phyloP scores from a whole-genome alignment of 2,113 vertebrate genomes.

The Polyodon spathula region DNA sequence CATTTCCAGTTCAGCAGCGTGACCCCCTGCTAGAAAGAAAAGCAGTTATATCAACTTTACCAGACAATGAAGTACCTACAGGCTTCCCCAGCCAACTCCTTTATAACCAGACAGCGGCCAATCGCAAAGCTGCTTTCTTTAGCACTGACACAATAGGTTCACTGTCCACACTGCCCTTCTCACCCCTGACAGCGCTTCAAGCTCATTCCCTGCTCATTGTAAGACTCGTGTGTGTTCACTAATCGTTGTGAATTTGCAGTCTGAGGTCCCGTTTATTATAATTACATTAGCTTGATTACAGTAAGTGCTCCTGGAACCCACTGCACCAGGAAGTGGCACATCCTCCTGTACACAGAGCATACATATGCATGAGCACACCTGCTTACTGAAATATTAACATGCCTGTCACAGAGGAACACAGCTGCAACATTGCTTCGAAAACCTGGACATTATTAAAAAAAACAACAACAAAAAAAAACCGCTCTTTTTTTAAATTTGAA shows the following conservation, averaged over 20 bases:
- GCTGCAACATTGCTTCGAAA: conserved; percentile 11
- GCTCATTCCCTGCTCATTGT: conserved; percentile 50
- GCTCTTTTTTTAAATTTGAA: background rate
- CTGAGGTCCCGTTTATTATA: conserved; percentile 36
- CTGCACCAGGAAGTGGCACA: conserved; percentile 26
- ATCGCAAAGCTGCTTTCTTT: conserved; percentile 61
- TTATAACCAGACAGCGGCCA: conserved; percentile 72
- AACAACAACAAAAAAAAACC: too few relatives aligned
- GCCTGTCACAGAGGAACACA: background rate
- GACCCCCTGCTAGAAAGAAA: conserved; percentile 51
- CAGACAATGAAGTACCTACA: conserved; percentile 61
- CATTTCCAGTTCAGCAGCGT: conserved; percentile 61
- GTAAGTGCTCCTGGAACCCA: too few relatives aligned
- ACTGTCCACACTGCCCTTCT: conserved; percentile 60
- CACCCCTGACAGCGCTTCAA: conserved; percentile 52
- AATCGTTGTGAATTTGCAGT: conserved; percentile 43
- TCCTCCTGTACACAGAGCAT: conserved; percentile 35
- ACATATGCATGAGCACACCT: conserved; percentile 55
- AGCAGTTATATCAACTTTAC: conserved; percentile 68
- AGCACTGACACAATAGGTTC: conserved; percentile 71
- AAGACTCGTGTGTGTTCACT: conserved; percentile 55
- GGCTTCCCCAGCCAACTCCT: conserved; percentile 60
- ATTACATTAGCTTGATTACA: conserved; percentile 60
- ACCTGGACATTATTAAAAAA: too few relatives aligned
- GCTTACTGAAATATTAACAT: conserved; percentile 53